A percentile compares a stretch with the other conserved stretches of the same genome.
Conservation (phyloP, 2,797 vertebrate genomes). For the Yasuhikotakia modesta region DNA sequence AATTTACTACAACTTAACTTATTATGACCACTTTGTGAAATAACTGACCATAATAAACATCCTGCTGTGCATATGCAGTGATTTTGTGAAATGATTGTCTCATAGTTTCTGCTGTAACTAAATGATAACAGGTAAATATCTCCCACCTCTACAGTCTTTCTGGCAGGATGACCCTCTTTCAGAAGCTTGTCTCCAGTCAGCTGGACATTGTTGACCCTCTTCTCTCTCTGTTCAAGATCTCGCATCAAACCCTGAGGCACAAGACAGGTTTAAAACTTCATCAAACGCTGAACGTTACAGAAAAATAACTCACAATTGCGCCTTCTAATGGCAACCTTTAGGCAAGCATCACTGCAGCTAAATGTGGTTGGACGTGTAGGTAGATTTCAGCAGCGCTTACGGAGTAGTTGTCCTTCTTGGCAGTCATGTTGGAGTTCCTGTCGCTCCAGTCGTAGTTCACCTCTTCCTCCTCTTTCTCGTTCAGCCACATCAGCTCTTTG, state of each 20-base stretch:
- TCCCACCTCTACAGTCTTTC: conserved; percentile 81
- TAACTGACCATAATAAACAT: too few species aligned
- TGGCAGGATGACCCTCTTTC: conserved; percentile 84
- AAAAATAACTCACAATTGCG: background rate
- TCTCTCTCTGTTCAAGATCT: conserved; percentile 89
- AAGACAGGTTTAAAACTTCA: background rate
- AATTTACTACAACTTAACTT: too few species aligned
- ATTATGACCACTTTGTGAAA: too few species aligned
- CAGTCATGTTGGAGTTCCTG: conserved; percentile 84
- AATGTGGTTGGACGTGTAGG: too few species aligned
- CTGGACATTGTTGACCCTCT: conserved; percentile 84
- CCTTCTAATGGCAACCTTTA: background rate
- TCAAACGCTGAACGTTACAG: background rate
- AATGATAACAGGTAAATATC: background rate
- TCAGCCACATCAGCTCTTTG: conserved; percentile 94
- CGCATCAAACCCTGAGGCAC: conserved; percentile 85
- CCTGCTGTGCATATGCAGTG: too few species aligned
- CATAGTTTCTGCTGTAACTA: too few species aligned
- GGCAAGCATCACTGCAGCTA: background rate
- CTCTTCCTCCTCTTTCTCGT: conserved; percentile 93
- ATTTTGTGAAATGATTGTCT: too few species aligned
- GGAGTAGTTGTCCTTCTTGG: conserved; percentile 94
- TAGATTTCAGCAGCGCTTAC: conserved; percentile 65
- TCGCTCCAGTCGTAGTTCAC: conserved; percentile 94
- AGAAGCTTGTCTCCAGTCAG: conserved; percentile 84